These are phyloP conservation scores for Agonopterix alstromeriana DNA, from an alignment of 2,888 invertebrate genomes.

Conservation along the genomic window DNA sequence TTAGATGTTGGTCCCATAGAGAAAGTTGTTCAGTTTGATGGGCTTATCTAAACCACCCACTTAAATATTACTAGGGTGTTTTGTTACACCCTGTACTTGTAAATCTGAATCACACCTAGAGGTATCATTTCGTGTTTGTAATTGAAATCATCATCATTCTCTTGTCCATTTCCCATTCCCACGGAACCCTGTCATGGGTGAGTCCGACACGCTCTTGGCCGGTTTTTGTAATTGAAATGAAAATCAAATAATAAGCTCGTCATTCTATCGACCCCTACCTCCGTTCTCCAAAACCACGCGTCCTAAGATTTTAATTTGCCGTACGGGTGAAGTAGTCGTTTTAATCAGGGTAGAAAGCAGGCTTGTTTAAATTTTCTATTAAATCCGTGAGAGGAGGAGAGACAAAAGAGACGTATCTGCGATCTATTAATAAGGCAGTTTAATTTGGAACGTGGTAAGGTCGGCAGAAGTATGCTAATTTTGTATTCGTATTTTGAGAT, in stretches of 20 bases:
- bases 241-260: background rate
- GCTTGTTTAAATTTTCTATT: constrained; percentile 70
- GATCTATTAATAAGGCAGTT: constrained; percentile 72
- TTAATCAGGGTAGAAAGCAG: constrained; percentile 55
- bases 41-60: no score
- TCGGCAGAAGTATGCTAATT: constrained; percentile 10
- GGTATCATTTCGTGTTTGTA: background rate
- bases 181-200: no score
- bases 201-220: no score
- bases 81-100: no score
- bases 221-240: background rate
- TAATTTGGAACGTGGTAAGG: constrained; percentile 48
- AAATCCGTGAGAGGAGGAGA: constrained; percentile 54
- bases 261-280: constrained; percentile 8
- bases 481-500: background rate
- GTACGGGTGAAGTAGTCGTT: constrained; percentile 46
- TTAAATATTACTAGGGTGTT: no score
- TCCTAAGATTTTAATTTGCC: constrained; percentile 63
- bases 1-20: no score
- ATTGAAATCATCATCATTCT: no score
- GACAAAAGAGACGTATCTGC: constrained; percentile 67
- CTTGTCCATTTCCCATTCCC: no score
- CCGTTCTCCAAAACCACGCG: constrained; percentile 33
- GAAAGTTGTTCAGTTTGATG: no score
- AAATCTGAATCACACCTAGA: no score